phyloP scores from a whole-genome alignment of 2,797 vertebrate species.

The Glossophaga mutica region DNA sequence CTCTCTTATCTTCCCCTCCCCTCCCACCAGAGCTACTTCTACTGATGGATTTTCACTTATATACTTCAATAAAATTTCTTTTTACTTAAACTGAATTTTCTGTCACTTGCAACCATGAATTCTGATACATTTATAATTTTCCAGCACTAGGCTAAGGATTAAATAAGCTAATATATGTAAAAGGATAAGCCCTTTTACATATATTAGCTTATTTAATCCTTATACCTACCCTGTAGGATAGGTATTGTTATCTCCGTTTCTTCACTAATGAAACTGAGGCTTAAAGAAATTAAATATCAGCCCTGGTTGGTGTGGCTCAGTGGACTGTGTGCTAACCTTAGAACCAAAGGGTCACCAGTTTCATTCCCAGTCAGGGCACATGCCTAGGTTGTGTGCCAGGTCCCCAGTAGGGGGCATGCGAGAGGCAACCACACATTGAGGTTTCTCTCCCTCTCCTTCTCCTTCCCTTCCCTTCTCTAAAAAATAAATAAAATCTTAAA shows the following conservation, averaged over 20 bases:
- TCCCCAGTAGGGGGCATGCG: no score
- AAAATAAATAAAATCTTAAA: no score
- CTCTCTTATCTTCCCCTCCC: neutral
- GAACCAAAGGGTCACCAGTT: no score
- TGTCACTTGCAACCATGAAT: neutral
- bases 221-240: neutral
- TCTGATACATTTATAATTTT: neutral
- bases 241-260: neutral
- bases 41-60: neutral
- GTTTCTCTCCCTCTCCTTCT: no score
- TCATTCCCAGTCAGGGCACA: no score
- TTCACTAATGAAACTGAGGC: neutral
- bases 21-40: neutral
- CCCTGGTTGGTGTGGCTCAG: no score
- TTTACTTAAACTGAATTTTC: neutral
- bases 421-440: no score
- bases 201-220: neutral
- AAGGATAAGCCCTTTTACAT: neutral
- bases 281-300: neutral
- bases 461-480: no score
- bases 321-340: no score
- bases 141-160: neutral
- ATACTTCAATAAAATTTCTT: neutral
- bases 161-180: neutral
- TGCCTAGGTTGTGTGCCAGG: no score